Evolutionary conservation across 2,888 invertebrate species (phyloP), one percentile per base, ranked within the genome.

Genomic region (Sinohyriopsis cumingii): DNA sequence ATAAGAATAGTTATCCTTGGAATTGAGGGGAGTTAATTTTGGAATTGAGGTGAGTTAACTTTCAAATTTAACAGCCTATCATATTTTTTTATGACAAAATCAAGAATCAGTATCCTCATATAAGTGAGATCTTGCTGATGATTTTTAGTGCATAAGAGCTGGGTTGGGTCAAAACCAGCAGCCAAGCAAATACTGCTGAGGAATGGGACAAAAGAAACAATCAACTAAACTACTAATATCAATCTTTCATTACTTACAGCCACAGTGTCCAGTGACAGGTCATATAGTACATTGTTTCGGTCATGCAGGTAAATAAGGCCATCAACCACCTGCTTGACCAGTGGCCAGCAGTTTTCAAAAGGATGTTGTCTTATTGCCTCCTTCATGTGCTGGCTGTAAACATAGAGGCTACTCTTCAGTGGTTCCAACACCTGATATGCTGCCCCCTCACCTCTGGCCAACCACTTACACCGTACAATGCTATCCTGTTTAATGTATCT

Each of bases 231-330:
- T 12, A 45, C 45, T 45, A 15, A 45, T 45, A 45, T 45, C 45
- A 45, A 15, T 45, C 45, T 45, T 45, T 15, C 45, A 54, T 19
- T 54, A 76, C 75, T 75, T 78, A 84, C 84, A 28, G 77, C 76
- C 2, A 84, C 74, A 22, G 83, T 79, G 65, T 84, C 83, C 72
- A 82, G 72, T 7, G 81, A 80, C 9, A 84, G 71, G 60, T 84
- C 84, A 68, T 78, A 78, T 64, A 83, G 82, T 7, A 83, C 80
- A n/a, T 57, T 54, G 7, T 70, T 68, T 63, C 76, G 72, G 28
- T 76, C 73, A 69, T 84, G 82, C 6, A 84, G 76, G 65, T 75
- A 84, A 25, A 74, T 67, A 6, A 84, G 75, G 5, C 83, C 84
- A 53, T 54, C 24, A 12, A 80, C 77, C n/a, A 84, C 71, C 55